Base-by-base conservation (phyloP, 2,888 invertebrate species). In the Nemotelus pantherinus region DNA sequence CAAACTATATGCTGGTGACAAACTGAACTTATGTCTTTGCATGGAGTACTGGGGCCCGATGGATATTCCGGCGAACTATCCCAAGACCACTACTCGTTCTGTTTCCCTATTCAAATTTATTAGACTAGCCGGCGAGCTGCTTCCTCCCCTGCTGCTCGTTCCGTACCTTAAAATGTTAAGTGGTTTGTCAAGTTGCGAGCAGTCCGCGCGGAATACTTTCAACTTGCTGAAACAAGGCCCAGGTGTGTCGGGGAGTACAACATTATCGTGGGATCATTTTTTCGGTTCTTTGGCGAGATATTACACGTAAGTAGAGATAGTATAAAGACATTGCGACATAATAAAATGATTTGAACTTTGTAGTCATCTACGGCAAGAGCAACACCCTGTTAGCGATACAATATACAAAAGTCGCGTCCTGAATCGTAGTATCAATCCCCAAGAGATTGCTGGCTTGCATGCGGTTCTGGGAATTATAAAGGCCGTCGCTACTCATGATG, bases 31-130 rank as follows among this genome's bases (percentile, higher is more conserved):
- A 48, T 90, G 92, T 25, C 89, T 96, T 75, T 91, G 93, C 10
- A 87, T 92, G 82, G 95, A 95, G 82, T 97, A 93, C 88, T 98
- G 97, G 97, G 86, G 86, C 2, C 85, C 86, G 3, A 82, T 84
- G 68, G 86, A 85, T 79, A 71, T 80, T 64, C 74, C 81, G 2
- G 77, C 81, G 25, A 84, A 82, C 75, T 82, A 83, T 75, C 81
- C 82, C 3, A 81, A 76, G 57, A 83, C 87, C 55, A 89, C 89
- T 3, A 90, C 92, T 0, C 90, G 93, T 76, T 91, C 94, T 76
- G 93, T 94, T 4, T 92, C 94, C 0, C 88, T 98, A 57, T 95
- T 94, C 88, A 98, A 97, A 88, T 97, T 98, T 87, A 93, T 98
- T 53, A 91, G 95, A 0, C 89, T 95, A 80, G 94, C 96, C 63